A percentile compares a stretch with the other conserved stretches of the same genome.
phyloP scores from a whole-genome alignment of 2,797 vertebrate genomes.

The Erethizon dorsatum region DNA sequence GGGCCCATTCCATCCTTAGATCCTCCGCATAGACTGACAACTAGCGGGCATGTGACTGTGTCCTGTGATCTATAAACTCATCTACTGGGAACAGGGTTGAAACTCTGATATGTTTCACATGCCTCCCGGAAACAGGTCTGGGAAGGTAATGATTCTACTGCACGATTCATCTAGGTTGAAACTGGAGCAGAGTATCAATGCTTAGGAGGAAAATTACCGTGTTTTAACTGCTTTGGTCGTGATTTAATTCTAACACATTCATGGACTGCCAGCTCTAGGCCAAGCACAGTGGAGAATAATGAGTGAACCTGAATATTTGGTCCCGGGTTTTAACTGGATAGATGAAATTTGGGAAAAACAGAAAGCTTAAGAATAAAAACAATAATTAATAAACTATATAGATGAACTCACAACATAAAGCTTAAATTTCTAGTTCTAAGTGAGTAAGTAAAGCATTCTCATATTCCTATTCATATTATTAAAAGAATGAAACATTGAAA shows the following conservation, averaged over 20 bases:
- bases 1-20: conserved; percentile 71
- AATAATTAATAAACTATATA: background rate
- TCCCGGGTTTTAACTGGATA: background rate
- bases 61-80: conserved; percentile 69
- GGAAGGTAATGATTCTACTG: conserved; percentile 36
- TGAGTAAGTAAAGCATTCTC: background rate
- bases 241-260: background rate
- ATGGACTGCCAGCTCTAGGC: background rate
- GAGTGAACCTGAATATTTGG: background rate
- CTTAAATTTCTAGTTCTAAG: background rate
- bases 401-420: background rate
- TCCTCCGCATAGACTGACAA: conserved; percentile 63
- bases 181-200: background rate
- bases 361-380: background rate
- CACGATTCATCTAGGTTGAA: conserved; percentile 38
- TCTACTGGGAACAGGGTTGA: conserved; percentile 47
- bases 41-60: conserved; percentile 54
- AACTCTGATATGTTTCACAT: conserved; percentile 61
- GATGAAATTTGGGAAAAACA: background rate
- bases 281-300: background rate
- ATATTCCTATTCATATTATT: background rate
- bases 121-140: conserved; percentile 6
- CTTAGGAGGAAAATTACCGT: conserved; percentile 36
- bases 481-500: background rate
- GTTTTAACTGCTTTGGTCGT: background rate